Percentiles rank a stretch among this genome's conserved stretches.
These are phyloP conservation scores for Leptopterna dolabrata DNA, from an alignment of 2,888 invertebrate species.

Conservation along the genomic window DNA sequence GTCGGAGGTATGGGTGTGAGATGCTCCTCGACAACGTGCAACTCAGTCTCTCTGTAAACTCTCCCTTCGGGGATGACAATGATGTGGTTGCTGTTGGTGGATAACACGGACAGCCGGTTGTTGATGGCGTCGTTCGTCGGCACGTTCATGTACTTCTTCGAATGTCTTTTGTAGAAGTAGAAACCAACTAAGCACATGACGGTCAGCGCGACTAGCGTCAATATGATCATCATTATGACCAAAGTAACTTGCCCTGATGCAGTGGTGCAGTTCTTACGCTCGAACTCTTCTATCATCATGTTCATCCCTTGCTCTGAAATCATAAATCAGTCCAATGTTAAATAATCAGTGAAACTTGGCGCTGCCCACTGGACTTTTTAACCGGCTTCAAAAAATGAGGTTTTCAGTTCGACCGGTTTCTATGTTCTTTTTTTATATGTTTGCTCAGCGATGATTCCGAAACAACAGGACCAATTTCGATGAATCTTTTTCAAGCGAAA, in stretches of 20 bases:
- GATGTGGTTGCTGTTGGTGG: constrained; percentile 61
- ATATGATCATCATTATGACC: constrained; percentile 48
- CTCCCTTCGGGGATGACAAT: constrained; percentile 84
- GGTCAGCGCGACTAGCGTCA: constrained; percentile 48
- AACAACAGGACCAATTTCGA: too few species aligned
- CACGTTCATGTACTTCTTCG: constrained; percentile 62
- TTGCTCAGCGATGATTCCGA: background rate
- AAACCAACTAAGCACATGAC: constrained; percentile 54
- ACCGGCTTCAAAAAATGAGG: background rate
- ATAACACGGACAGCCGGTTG: constrained; percentile 51
- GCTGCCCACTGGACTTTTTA: background rate
- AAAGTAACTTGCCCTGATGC: constrained; percentile 56
- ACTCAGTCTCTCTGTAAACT: constrained; percentile 86
- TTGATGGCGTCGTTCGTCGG: constrained; percentile 59
- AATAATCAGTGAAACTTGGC: too few species aligned
- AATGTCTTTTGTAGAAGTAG: constrained; percentile 54
- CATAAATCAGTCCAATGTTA: background rate
- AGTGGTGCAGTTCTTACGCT: constrained; percentile 54
- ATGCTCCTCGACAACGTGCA: constrained; percentile 86
- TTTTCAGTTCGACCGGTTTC: too few species aligned
- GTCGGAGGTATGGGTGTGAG: constrained; percentile 72
- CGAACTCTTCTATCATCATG: constrained; percentile 34
- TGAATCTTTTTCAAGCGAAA: too few species aligned
- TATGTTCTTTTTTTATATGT: too few species aligned
- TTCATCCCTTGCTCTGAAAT: background rate